Evolutionary conservation across 2,797 vertebrate species (phyloP), one percentile per base, ranked within the genome.

Genomic region (Nyctalus aviator): DNA sequence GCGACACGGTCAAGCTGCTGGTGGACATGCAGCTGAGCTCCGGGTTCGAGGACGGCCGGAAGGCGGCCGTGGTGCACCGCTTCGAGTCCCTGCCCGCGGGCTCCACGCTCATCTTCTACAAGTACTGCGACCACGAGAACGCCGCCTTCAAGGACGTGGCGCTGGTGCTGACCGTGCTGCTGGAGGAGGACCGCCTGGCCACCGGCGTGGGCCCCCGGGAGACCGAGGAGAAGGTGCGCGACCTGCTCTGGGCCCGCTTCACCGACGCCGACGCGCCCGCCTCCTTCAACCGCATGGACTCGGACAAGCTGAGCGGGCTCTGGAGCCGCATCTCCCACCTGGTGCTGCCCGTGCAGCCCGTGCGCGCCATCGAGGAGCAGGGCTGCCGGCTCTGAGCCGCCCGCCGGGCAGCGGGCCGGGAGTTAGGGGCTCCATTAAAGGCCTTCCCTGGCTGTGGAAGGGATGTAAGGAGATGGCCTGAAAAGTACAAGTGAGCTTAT

Each of bases 281-380:
- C 0, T 97, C 97, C 79, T 98, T 98, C 9, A 95, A 99, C 96
- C 93, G 50, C 91, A 99, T 99, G 99, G 99, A 99, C 91, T 88
- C 95, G 0, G 98, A 99, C 96, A 99, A 99, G 90, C 97, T 98
- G 48, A 98, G 99, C 0, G 99, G 99, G 41, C 98, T 99, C 30
- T 99, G 99, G 99, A 99, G 99, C 96, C 98, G 99, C 48, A 99
- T 99, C 85, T 99, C 99, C 1, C 99, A 99, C 96, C 97, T 99
- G 10, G 98, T 99, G 23, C 97, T 99, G 7, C 99, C 99, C 0
- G 98, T 99, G 3, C 97, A 97, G 46, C 98, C 98, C 0, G 99
- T 99, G 91, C 88, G 71, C 76, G 77, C 41, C 79, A 97, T 99
- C 0, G 99, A 99, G 95, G 96, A 98, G 27, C 72, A 59, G 0